These are phyloP conservation scores for Enteromius thamalakanensis DNA, from an alignment of 2,797 vertebrate genomes.

Conservation along the genomic window DNA sequence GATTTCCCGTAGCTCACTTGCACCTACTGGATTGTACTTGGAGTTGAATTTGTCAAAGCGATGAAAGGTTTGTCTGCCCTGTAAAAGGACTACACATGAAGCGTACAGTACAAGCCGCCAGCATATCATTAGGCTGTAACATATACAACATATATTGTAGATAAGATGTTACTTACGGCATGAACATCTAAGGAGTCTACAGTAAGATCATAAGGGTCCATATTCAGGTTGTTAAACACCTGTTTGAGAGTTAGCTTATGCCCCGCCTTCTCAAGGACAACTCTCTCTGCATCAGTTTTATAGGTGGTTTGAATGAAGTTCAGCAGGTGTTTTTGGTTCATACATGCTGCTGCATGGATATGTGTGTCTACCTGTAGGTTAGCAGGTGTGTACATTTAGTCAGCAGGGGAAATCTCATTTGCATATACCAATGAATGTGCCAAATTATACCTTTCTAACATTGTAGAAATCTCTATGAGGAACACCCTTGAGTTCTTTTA, in stretches of 20 bases:
- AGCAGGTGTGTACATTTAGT: neutral
- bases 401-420: neutral
- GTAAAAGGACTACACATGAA: conserved; percentile 16
- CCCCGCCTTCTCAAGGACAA: conserved; percentile 83
- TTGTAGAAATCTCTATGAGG: conserved; percentile 97
- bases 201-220: conserved; percentile 96
- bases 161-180: conserved; percentile 80
- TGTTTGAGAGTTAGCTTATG: conserved; percentile 86
- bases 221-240: conserved; percentile 87
- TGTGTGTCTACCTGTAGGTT: conserved; percentile 92
- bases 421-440: neutral
- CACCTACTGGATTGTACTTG: conserved; percentile 97
- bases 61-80: conserved; percentile 98
- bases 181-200: conserved; percentile 97
- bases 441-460: conserved; percentile 85
- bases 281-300: conserved; percentile 85
- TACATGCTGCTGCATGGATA: conserved; percentile 95
- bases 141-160: neutral
- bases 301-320: conserved; percentile 92
- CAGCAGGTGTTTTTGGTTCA: conserved; percentile 96
- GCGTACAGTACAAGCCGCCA: neutral
- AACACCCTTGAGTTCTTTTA: conserved; percentile 93
- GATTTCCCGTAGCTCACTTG: conserved; percentile 93
- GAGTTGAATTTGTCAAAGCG: conserved; percentile 99
- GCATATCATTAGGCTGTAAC: neutral